phyloP scores from a whole-genome alignment of 1,140 invertebrate genomes.

The Lepidurus apus region DNA sequence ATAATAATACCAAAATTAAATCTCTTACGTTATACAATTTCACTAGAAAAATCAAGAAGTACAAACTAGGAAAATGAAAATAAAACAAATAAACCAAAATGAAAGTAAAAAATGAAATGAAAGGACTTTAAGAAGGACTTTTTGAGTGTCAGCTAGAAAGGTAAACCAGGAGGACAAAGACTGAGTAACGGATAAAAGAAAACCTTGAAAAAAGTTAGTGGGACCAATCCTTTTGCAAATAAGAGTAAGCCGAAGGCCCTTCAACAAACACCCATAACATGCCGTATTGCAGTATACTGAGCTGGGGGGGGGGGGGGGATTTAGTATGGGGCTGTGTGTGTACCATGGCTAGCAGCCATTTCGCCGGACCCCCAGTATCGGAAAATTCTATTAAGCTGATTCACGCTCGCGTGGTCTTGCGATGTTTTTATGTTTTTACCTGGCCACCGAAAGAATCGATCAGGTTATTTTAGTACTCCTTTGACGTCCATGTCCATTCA shows the following conservation, averaged over 20 bases:
- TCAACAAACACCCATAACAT: background rate
- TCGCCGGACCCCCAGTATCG: background rate
- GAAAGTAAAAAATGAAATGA: too few relatives aligned
- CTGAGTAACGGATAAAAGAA: background rate
- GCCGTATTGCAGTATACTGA: constrained; percentile 5
- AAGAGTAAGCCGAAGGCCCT: background rate
- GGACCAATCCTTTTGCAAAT: background rate
- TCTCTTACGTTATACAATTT: too few relatives aligned
- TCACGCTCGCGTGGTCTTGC: constrained; percentile 16
- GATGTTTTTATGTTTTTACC: background rate
- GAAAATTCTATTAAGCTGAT: background rate
- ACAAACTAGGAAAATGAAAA: too few relatives aligned
- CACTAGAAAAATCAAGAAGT: too few relatives aligned
- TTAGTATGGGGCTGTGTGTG: background rate
- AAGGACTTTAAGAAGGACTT: background rate
- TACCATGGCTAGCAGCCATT: too few relatives aligned
- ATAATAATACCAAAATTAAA: too few relatives aligned
- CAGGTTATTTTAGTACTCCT: constrained; percentile 7
- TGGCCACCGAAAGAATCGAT: background rate
- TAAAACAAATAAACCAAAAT: too few relatives aligned
- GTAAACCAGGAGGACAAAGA: background rate
- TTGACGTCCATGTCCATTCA: background rate
- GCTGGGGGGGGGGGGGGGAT: background rate
- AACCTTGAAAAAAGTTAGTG: constrained; percentile 10
- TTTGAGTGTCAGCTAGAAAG: background rate